Evolutionary conservation across 2,797 vertebrate genomes (phyloP).

Genomic region (Dipus sagitta): DNA sequence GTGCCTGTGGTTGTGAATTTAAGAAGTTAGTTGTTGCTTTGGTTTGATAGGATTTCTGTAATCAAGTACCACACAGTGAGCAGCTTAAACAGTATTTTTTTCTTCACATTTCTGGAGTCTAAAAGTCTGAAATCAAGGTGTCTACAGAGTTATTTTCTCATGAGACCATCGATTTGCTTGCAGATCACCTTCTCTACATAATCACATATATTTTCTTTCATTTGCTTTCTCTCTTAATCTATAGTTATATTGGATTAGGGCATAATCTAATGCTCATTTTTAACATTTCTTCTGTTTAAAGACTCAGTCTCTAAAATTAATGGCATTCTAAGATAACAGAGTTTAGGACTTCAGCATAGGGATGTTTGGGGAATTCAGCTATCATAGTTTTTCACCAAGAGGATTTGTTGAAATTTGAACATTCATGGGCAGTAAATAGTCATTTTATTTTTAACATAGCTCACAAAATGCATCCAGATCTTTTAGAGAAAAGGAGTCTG

Average conservation of each 20-base stretch:
- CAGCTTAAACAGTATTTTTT: neutral
- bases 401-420: constrained; percentile 55
- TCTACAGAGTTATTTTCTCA: neutral
- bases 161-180: neutral
- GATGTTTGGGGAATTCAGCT: neutral
- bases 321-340: neutral
- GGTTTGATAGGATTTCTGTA: neutral
- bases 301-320: neutral
- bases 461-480: constrained; percentile 22
- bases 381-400: constrained; percentile 49
- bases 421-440: constrained; percentile 30
- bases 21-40: neutral
- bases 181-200: neutral
- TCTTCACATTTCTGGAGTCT: neutral
- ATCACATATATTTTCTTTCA: neutral
- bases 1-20: neutral
- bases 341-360: neutral
- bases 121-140: neutral
- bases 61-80: neutral
- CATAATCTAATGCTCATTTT: neutral
- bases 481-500: constrained; percentile 44
- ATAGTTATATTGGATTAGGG: neutral
- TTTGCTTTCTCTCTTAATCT: neutral
- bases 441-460: constrained; percentile 41
- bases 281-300: constrained; percentile 10